These are phyloP conservation scores for Phaonia tiefii DNA, from an alignment of 2,888 invertebrate genomes.

Conservation along the genomic window DNA sequence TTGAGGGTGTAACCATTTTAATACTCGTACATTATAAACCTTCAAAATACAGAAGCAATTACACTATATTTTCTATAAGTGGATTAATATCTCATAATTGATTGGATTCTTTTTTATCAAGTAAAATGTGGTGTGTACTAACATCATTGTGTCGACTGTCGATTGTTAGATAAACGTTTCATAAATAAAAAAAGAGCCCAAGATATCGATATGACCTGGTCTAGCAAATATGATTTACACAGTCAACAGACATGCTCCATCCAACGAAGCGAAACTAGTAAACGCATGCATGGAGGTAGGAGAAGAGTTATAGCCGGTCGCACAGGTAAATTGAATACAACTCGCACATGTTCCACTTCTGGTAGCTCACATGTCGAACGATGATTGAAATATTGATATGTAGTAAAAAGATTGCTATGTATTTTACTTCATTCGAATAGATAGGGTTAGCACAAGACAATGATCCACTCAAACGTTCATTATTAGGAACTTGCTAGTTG, in stretches of 20 bases:
- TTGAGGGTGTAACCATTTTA: too few relatives aligned
- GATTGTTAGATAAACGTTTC: constrained; percentile 14
- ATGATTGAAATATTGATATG: constrained; percentile 41
- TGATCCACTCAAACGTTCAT: background rate
- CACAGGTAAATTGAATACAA: background rate
- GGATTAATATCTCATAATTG: constrained; percentile 39
- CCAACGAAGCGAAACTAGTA: background rate
- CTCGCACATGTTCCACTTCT: constrained; percentile 28
- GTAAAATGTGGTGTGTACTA: background rate
- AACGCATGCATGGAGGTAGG: background rate
- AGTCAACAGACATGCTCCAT: background rate
- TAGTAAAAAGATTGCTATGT: constrained; percentile 30
- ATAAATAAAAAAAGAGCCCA: background rate
- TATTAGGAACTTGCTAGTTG: background rate
- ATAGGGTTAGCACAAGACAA: constrained; percentile 4
- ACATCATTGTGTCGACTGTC: background rate
- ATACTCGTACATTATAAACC: too few relatives aligned
- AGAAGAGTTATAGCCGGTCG: background rate
- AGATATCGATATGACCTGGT: background rate
- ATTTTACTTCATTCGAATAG: constrained; percentile 2
- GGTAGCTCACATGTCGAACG: constrained; percentile 41
- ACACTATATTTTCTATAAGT: too few relatives aligned
- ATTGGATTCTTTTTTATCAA: constrained; percentile 7
- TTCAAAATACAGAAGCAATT: too few relatives aligned
- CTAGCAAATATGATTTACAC: constrained; percentile 21